Base-by-base conservation (phyloP, 2,888 invertebrate genomes). In the Prenolepis imparis region DNA sequence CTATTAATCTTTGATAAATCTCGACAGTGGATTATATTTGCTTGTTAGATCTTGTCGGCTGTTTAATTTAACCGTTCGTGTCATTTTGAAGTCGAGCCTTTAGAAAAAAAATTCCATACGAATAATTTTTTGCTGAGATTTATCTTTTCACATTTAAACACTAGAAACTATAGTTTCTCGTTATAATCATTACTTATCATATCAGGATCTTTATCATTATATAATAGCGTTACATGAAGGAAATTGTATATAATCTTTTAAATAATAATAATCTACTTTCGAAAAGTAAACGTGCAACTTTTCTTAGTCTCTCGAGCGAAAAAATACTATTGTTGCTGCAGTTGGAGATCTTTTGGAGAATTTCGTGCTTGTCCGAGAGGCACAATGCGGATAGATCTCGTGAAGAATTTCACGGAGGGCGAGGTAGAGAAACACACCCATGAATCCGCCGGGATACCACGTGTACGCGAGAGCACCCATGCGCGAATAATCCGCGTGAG, bases 401-500 rank as follows among this genome's bases (percentile, higher is more conserved):
- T 52, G 57, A 75, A 70, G 85, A 84, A 88, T 90, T 87, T 77
- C 86, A 83, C 41, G 74, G 67, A 36, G 84, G 82, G 80, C 80
- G 84, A 82, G 87, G 77, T 73, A 63, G 73, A 63, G 73, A 32
- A 83, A 84, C 88, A 88, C 88, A 88, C 84, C 86, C 88, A 86
- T 83, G 83, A 72, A 44, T 12, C 52, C 36, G 81, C 78, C 72
- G 82, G 81, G 75, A 64, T 66, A 61, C 44, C 85, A 74, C 73
- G 82, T 64, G 82, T 39, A 83, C 81, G 61, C 55, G 72, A 80
- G 74, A 80, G 67, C 82, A 63, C 64, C 81, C 81, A 77, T 77
- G 85, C 87, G 80, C 55, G 83, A 63, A 83, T 84, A 83, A 83
- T 83, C 59, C 70, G 52, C 52, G 55, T 72, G 64, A 57, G 72